Conservation (phyloP, 2,113 vertebrate genomes). For the Microtus richardsoni region DNA sequence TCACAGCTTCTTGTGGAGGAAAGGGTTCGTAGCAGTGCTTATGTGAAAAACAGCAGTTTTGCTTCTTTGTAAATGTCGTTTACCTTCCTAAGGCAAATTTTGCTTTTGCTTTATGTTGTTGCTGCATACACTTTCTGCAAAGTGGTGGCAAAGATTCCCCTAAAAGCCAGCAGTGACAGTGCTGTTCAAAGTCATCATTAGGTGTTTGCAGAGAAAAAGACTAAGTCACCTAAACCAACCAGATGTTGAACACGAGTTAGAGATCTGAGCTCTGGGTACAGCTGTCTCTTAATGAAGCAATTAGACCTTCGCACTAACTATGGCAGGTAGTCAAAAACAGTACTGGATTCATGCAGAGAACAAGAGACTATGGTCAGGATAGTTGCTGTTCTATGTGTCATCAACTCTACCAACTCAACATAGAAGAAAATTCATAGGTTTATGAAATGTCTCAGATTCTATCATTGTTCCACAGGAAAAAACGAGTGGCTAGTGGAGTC, state of each 20-base stretch:
- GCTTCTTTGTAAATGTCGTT: not conserved
- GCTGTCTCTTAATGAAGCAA: constrained; percentile 41
- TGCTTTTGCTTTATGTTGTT: not conserved
- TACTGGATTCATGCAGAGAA: not conserved
- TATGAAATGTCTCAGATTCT: not conserved
- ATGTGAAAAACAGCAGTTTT: not conserved
- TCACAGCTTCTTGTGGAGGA: not conserved
- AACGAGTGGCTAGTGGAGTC: not conserved
- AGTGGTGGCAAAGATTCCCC: not conserved
- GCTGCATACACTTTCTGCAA: not conserved
- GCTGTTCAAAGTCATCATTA: not conserved
- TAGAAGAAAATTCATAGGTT: not conserved
- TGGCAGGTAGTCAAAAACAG: constrained; percentile 28
- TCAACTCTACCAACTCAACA: not conserved
- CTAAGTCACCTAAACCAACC: constrained; percentile 56
- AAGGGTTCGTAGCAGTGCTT: not conserved
- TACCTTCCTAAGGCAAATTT: not conserved
- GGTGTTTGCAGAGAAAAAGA: constrained; percentile 4
- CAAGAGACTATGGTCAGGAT: not conserved
- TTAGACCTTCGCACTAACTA: not conserved
- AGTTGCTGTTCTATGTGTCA: not conserved
- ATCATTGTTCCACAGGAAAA: not conserved
- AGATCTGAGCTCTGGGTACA: constrained; percentile 46
- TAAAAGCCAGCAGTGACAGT: not conserved
- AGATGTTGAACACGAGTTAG: constrained; percentile 44